Evolutionary conservation across 2,888 invertebrate species (phyloP), one percentile per base, ranked within the genome.

Genomic region (Amaurobius ferox): DNA sequence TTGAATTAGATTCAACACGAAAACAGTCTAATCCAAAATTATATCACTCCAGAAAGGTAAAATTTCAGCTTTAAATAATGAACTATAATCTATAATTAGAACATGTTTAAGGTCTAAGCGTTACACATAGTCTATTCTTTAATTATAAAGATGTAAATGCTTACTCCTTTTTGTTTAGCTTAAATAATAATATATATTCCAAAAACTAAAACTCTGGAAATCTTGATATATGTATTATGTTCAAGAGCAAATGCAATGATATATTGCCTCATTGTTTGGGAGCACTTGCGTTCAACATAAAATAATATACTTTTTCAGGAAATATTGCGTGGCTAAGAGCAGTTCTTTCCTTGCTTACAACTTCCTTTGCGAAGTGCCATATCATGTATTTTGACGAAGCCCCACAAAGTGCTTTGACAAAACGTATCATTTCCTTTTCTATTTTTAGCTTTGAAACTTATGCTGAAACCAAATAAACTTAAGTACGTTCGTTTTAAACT

Each of bases 261-360:
- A 55, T 55, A 55, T 23, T 55, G 23, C 19, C 55, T 55, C 55
- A 55, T 55, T 55, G 23, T 55, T 55, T 19, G 23, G 2, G 11
- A 19, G 23, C 19, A 55, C 55, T 6, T 55, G 23, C 1, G 1
- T 19, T 55, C 19, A 19, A 55, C 55, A 55, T 55, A 23, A 55
- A 55, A 55, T 19, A 55, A 55, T 55, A 55, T 55, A 55, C 55
- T 55, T 55, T 55, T 55, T 55, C 55, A 55, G 55, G 55, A 55
- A 55, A 55, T 55, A 55, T 55, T 55, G 55, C 55, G 55, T 55
- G 55, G 55, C 55, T 23, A 55, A 23, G 23, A 55, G 55, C 55
- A 55, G 55, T 55, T 55, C 55, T 55, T 55, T 55, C 55, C 23
- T 55, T 55, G 55, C 55, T 55, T 55, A 19, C 23, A 55, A 55